Evolutionary conservation across 2,888 invertebrate species (phyloP), one percentile per base, ranked within the genome.

Genomic region (Andrena bicolor): DNA sequence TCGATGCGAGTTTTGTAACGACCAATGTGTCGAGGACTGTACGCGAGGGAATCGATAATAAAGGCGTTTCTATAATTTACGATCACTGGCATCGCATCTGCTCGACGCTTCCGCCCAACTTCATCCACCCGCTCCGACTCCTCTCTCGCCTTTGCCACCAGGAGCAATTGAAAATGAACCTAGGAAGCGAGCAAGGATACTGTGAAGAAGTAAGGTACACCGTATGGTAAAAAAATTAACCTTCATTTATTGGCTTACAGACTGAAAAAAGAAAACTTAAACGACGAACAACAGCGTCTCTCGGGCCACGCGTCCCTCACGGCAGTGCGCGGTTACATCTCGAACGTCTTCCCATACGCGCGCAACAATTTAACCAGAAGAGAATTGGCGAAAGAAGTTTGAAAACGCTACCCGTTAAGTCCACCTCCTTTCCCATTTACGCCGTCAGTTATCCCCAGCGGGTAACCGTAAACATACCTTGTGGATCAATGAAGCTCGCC

Each of bases 181-280:
- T 48, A n/a, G 13, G n/a, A 7, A 35, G 7, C 49, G 23, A 5
- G 58, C n/a, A 35, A n/a, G 7, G 7, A 6, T 10, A 23, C 13
- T 0, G 13, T 1, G 13, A n/a, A 0, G 6, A 35, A 76, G 80
- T 53, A 66, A 82, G 20, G 28, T 60, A 61, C 56, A 32, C 71
- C 1, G 1, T 35, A 13, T 82, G 56, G 76, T 90, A 88, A 90
- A 90, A 92, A 92, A 92, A 92, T 92, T 91, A 92, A 92, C 85
- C 85, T 90, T 91, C 87, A 90, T 92, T 92, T 90, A 92, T 91
- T 92, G 86, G 86, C 89, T 90, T 91, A 92, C 90, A 92, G 89
- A 89, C 90, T 92, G 90, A 91, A 88, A 86, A 56, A 87, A 82
- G 78, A 84, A 91, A 92, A 91, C 90, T 90, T 90, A 88, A 90